A percentile compares a stretch with the other conserved stretches of the same genome.
These are phyloP conservation scores for Pipistrellus pygmaeus DNA, from an alignment of 2,797 vertebrate genomes.

Conservation along the genomic window DNA sequence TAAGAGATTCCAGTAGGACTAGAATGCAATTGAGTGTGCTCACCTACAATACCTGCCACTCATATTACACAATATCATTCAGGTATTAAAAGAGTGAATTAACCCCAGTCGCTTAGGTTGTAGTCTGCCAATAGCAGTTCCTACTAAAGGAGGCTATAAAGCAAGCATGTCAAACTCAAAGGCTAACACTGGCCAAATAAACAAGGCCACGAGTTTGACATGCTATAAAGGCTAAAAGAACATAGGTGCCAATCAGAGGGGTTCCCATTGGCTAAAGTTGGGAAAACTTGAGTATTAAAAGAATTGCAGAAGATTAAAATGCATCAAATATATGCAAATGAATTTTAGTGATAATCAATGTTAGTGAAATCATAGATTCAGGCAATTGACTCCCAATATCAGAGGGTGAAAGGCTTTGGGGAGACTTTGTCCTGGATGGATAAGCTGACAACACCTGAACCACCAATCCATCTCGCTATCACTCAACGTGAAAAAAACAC, in stretches of 20 bases:
- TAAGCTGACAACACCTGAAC: neutral
- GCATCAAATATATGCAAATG: neutral
- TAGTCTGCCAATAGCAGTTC: neutral
- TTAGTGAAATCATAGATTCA: constrained; percentile 23
- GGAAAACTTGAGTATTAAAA: neutral
- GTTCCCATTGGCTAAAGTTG: neutral
- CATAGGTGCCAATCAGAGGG: neutral
- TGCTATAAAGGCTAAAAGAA: neutral
- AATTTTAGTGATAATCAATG: neutral
- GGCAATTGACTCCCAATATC: neutral
- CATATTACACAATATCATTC: neutral
- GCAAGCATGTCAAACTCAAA: no score
- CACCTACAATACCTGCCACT: neutral
- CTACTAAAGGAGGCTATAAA: neutral
- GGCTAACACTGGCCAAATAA: no score
- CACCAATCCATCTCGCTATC: neutral
- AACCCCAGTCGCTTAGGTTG: neutral
- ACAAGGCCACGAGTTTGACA: no score
- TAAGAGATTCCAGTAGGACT: neutral
- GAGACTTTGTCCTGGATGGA: neutral
- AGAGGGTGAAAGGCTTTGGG: neutral
- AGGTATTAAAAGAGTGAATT: neutral
- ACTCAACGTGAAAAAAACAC: neutral
- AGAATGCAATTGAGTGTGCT: neutral
- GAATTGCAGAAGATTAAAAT: constrained; percentile 36